Conservation (phyloP, 1,140 invertebrate species). For the Eumeta japonica region DNA sequence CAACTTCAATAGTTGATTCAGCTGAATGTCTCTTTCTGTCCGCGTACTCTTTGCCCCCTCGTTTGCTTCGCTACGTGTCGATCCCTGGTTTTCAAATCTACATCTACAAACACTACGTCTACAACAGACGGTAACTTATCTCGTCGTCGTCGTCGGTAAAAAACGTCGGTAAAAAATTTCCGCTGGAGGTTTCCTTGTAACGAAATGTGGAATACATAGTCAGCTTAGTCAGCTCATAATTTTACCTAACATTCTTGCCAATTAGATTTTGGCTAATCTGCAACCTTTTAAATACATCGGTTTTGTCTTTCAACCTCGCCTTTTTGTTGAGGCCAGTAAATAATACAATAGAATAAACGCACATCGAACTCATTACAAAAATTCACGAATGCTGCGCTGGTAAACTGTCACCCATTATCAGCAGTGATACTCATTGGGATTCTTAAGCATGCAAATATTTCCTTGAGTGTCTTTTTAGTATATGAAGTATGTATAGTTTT, state of each 20-base stretch:
- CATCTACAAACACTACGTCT: slow-evolving; percentile 1
- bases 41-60: slow-evolving; percentile 3
- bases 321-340: slow-evolving; percentile 22
- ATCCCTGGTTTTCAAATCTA: slow-evolving; percentile 2
- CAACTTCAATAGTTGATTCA: background rate
- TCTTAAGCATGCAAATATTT: slow-evolving; percentile 3
- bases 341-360: slow-evolving; percentile 10
- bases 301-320: slow-evolving; percentile 26
- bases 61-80: background rate
- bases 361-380: slow-evolving; percentile 15
- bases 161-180: slow-evolving; percentile 3
- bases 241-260: no score
- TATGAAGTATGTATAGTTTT: background rate
- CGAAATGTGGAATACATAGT: slow-evolving; percentile 17
- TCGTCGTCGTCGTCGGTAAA: no score
- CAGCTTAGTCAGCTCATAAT: slow-evolving; percentile 14
- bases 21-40: slow-evolving; percentile 2
- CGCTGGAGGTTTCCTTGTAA: slow-evolving; percentile 4
- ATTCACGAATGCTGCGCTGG: slow-evolving; percentile 11
- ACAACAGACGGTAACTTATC: slow-evolving; percentile 3
- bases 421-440: slow-evolving; percentile 1
- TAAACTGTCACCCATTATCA: slow-evolving; percentile 18
- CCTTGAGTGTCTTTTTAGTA: background rate
- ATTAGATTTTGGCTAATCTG: slow-evolving; percentile 13
- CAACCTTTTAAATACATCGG: slow-evolving; percentile 15